Conservation (phyloP, 2,888 invertebrate species). For the Gryllus longicercus region DNA sequence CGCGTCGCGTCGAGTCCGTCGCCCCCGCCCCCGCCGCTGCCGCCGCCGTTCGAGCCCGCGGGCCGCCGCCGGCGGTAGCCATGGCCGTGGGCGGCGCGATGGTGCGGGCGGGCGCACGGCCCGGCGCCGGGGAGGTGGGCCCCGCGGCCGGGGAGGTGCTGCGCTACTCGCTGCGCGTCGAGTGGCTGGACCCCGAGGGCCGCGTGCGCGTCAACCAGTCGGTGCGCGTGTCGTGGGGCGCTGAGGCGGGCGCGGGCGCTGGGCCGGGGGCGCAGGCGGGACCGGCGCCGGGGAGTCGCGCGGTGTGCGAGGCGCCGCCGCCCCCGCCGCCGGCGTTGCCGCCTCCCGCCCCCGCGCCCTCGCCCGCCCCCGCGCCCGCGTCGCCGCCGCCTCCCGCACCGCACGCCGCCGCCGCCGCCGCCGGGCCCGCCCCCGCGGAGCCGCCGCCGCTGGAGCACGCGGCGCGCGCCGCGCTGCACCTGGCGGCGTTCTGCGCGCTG, state of each 20-base stretch:
- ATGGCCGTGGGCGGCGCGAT: conserved; percentile 26
- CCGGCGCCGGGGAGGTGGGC: background rate
- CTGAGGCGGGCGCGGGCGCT: conserved; percentile 29
- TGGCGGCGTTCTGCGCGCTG: conserved; percentile 28
- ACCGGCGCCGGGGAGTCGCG: conserved; percentile 38
- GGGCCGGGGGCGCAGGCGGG: conserved; percentile 40
- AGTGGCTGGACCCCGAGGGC: conserved; percentile 38
- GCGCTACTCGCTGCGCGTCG: conserved; percentile 36
- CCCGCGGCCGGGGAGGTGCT: conserved; percentile 11
- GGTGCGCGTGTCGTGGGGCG: conserved; percentile 34
- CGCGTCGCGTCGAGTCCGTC: too few species aligned
- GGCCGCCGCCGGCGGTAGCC: conserved; percentile 18
- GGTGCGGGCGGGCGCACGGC: conserved; percentile 31
- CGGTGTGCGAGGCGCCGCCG: conserved; percentile 41
- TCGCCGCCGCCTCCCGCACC: conserved; percentile 41
- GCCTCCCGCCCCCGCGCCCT: conserved; percentile 45
- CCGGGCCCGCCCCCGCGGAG: background rate
- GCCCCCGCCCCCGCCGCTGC: too few species aligned
- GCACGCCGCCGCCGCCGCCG: background rate
- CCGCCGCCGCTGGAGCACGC: background rate
- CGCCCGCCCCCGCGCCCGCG: conserved; percentile 42
- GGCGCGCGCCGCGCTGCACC: conserved; percentile 17
- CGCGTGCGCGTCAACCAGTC: conserved; percentile 34
- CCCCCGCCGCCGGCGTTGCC: conserved; percentile 37
- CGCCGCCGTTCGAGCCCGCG: background rate